These are phyloP conservation scores for Isoperla grammatica DNA, from an alignment of 2,888 invertebrate genomes.

Conservation along the genomic window DNA sequence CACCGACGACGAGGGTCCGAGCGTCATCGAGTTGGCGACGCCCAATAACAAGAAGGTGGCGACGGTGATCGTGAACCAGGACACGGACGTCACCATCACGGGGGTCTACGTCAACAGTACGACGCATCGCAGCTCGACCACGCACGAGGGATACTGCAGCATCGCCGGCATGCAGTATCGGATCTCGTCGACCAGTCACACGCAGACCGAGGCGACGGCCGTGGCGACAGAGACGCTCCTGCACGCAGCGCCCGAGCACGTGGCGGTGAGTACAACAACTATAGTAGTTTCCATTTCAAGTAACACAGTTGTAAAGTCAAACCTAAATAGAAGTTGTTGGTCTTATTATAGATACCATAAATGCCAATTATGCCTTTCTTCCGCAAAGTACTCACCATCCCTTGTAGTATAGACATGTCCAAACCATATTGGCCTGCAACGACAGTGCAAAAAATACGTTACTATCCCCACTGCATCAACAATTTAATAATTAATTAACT, in stretches of 20 bases:
- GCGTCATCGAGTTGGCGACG: slow-evolving; percentile 41
- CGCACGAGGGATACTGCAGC: slow-evolving; percentile 70
- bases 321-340: too few relatives aligned
- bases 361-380: too few relatives aligned
- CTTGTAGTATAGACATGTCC: too few relatives aligned
- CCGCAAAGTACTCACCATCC: too few relatives aligned
- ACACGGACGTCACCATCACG: slow-evolving; percentile 82
- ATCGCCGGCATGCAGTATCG: slow-evolving; percentile 82
- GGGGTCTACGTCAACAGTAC: slow-evolving; percentile 76
- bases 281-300: too few relatives aligned
- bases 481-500: too few relatives aligned
- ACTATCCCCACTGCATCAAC: too few relatives aligned
- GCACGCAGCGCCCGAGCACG: slow-evolving; percentile 32
- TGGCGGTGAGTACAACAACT: slow-evolving; percentile 12
- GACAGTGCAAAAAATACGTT: too few relatives aligned
- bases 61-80: slow-evolving; percentile 71
- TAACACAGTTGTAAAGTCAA: too few relatives aligned
- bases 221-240: slow-evolving; percentile 57
- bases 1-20: slow-evolving; percentile 43
- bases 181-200: slow-evolving; percentile 80
- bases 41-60: slow-evolving; percentile 43
- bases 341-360: too few relatives aligned
- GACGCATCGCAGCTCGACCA: slow-evolving; percentile 56
- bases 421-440: too few relatives aligned
- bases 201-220: slow-evolving; percentile 78